A percentile compares a stretch with the other conserved stretches of the same genome.
Evolutionary conservation across 2,113 vertebrate genomes (phyloP).

Genomic region (Choloepus hoffmanni): DNA sequence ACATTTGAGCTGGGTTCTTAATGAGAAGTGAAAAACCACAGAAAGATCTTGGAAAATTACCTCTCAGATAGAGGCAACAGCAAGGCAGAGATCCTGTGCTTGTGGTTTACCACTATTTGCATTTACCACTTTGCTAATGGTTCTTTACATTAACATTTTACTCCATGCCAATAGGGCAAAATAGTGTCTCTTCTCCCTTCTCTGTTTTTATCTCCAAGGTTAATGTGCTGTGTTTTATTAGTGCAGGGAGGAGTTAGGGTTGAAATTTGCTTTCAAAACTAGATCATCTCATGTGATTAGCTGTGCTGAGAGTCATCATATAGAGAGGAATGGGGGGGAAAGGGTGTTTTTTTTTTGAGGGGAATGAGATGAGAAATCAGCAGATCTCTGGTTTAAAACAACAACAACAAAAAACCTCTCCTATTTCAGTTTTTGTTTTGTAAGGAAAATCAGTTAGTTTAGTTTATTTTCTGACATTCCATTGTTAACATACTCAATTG

Average conservation of each 20-base stretch:
- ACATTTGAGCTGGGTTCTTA: background rate
- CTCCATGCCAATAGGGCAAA: background rate
- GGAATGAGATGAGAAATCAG: background rate
- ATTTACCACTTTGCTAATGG: background rate
- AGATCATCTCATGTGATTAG: background rate
- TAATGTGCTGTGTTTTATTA: background rate
- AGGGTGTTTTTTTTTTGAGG: background rate
- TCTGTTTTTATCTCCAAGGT: background rate
- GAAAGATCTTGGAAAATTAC: background rate
- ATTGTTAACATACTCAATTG: background rate
- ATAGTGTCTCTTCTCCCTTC: background rate
- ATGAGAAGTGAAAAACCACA: background rate
- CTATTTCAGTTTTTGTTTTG: background rate
- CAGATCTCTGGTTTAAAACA: background rate
- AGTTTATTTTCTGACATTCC: background rate
- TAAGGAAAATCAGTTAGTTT: slow-evolving; percentile 30
- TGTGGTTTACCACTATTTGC: background rate
- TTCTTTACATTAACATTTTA: slow-evolving; percentile 3
- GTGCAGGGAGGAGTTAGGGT: background rate
- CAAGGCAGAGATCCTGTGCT: background rate
- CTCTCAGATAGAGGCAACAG: background rate
- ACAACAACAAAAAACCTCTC: background rate
- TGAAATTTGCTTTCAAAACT: slow-evolving; percentile 22
- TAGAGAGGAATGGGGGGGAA: too few relatives aligned
- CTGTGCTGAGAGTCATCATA: background rate